Base-by-base conservation (phyloP, 2,888 invertebrate species). In the Agapetus fuscipes region DNA sequence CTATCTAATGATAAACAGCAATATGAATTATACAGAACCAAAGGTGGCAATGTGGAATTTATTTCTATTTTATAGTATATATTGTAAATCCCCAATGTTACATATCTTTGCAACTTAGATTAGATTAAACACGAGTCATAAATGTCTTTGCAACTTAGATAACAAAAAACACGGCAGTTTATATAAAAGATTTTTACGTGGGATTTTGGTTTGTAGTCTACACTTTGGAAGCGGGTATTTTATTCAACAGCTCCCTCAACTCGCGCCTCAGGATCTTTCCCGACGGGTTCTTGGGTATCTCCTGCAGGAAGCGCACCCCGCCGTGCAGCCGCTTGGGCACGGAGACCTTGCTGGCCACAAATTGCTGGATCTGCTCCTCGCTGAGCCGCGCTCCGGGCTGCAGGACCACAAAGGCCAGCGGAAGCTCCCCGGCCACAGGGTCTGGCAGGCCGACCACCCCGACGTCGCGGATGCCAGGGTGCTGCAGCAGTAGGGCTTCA, bases 391-490 rank as follows among this genome's bases (percentile, higher is more conserved):
- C 56, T 49, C 61, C 62, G 0, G 69, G 64, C 54, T 78, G 75
- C 34, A 66, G 68, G 3, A 86, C 86, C 6, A 88, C 72, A 58
- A 83, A 87, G 1, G 86, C 87, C 46, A 76, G 51, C 7, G 87
- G 86, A 36, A 85, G 60, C 58, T 87, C 86, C 10, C 88, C 88
- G 26, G 80, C 77, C 33, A 55, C 56, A 53, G 79, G 80, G 57
- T 88, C 74, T 0, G 84, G 80, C 34, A 75, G 57, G 11, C 89
- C 91, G 53, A 89, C 74, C 24, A 93, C 91, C 24, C 83, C 90
- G 13, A 75, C 82, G 55, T 91, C 89, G 38, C 74, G 72, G 34
- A 91, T 75, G 37, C 72, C 73, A 1, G 74, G 66, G 64, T 85
- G 78, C 25, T 76, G 76, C 35, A 88, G 62, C 26, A 93, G 59